Percentiles rank a stretch among this genome's conserved stretches.
Conservation (phyloP, 2,797 vertebrate genomes). For the Danio kyathit region DNA sequence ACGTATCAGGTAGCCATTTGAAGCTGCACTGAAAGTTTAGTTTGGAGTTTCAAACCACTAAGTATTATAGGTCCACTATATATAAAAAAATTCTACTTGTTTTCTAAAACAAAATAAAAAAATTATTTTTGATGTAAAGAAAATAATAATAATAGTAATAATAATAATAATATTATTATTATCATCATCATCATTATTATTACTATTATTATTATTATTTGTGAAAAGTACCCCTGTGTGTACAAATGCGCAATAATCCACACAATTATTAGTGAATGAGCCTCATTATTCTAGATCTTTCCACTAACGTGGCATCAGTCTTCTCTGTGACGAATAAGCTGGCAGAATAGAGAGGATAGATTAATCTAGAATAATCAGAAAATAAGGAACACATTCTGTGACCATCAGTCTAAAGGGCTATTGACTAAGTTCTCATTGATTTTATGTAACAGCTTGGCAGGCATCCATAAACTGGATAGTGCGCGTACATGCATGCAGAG, state of each 20-base stretch:
- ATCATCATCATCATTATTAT: no score
- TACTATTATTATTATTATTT: no score
- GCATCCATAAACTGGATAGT: conserved; percentile 28
- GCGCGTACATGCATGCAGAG: neutral
- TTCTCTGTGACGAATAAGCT: conserved; percentile 1
- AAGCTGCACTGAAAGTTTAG: no score
- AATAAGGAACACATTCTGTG: conserved; percentile 51
- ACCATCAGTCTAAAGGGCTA: conserved; percentile 49
- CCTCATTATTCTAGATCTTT: conserved; percentile 41
- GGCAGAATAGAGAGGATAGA: conserved; percentile 29
- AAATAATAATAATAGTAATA: no score
- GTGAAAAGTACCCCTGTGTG: no score
- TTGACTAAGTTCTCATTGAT: conserved; percentile 50
- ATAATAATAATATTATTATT: no score
- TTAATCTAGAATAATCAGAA: conserved; percentile 45
- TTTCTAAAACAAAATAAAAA: no score
- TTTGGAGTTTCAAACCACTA: no score
- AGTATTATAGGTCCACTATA: no score
- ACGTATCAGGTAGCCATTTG: no score
- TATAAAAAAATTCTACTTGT: no score
- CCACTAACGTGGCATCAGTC: conserved; percentile 7
- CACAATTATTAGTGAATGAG: neutral
- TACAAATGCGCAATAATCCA: neutral
- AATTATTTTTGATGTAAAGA: no score
- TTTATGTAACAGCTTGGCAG: conserved; percentile 53